Base-by-base conservation (phyloP, 2,113 vertebrate species). In the Ahaetulla prasina region DNA sequence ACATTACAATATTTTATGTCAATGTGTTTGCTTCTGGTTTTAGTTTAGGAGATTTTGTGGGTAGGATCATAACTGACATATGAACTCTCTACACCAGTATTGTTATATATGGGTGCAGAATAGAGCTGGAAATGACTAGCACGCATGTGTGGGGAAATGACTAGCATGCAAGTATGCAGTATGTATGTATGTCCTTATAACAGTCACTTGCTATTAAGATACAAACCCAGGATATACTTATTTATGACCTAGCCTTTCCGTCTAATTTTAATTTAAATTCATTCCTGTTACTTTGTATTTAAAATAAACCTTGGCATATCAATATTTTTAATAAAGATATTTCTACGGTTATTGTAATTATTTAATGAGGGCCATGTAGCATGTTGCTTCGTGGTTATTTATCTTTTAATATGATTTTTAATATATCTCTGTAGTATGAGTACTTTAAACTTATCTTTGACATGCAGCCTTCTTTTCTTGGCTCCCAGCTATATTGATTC, bases 381-480 rank as follows among this genome's bases (percentile, higher is more conserved):
- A 94, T 94, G 92, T 91, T 96, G 68, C 80, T 96, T 95, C 63
- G 90, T 95, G 35, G 68, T 95, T 94, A 92, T 96, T 96, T 95
- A 92, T 96, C 96, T 94, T 35, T 57, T 94, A 94, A 95, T 57
- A 88, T 94, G 92, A 54, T 97, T 96, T 94, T 97, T 96, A 88
- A 89, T 97, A 88, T 94, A 96, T 90, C 95, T 97, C 80, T 84
- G 50, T 95, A 94, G 96, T 96, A 95, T 50, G 90, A 88, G 91
- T 89, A 91, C 94, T 97, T 96, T 95, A 94, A 96, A 97, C 94
- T 97, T 98, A 98, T 98, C 97, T 96, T 95, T 92, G 94, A 95
- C 95, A 90, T 74, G 95, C 98, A 98, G 97, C 97, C 97, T 97
- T 97, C 91, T 43, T 94, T 95, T 96, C 97, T 96, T 96, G 97